These are phyloP conservation scores for Lipophrys pholis DNA, from an alignment of 2,113 vertebrate species.

Conservation along the genomic window DNA sequence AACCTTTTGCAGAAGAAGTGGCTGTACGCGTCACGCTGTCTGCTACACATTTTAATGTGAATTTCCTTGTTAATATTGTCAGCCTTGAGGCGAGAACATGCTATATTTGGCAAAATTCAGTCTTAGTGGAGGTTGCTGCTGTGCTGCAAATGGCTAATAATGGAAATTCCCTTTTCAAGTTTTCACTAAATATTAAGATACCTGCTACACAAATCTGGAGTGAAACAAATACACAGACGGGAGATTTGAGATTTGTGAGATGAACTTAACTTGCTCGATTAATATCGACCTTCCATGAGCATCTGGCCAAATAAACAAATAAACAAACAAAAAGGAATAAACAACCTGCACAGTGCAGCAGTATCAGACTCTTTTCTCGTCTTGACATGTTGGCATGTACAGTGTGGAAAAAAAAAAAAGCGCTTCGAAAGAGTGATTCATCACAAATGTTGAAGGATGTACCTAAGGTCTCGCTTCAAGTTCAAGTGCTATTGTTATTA, in stretches of 20 bases:
- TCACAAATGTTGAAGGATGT: conserved; percentile 70
- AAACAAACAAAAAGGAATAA: conserved; percentile 4
- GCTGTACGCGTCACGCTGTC: conserved; percentile 3
- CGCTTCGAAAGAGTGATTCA: conserved; percentile 44
- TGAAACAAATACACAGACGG: not conserved
- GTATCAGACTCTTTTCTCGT: conserved; percentile 12
- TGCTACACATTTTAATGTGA: conserved; percentile 23
- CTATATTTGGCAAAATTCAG: conserved; percentile 14
- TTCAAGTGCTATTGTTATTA: conserved; percentile 72
- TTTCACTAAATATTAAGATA: conserved; percentile 18
- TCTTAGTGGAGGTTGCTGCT: conserved; percentile 22
- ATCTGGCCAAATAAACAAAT: conserved; percentile 13
- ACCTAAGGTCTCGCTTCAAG: conserved; percentile 71
- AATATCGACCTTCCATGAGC: not conserved
- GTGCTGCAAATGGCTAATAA: conserved; percentile 35
- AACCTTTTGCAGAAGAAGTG: conserved; percentile 23
- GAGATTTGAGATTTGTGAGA: conserved; percentile 1
- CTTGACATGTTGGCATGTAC: conserved; percentile 26
- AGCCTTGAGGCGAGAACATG: conserved; percentile 16
- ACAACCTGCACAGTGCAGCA: conserved; percentile 15
- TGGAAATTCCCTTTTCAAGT: conserved; percentile 56
- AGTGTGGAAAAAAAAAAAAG: conserved; percentile 1
- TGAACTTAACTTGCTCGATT: not conserved
- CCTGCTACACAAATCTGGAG: conserved; percentile 10
- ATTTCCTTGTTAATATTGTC: not conserved